A percentile compares a stretch with the other conserved stretches of the same genome.
These are phyloP conservation scores for Suncus etruscus DNA, from an alignment of 2,113 vertebrate species.

Conservation along the genomic window DNA sequence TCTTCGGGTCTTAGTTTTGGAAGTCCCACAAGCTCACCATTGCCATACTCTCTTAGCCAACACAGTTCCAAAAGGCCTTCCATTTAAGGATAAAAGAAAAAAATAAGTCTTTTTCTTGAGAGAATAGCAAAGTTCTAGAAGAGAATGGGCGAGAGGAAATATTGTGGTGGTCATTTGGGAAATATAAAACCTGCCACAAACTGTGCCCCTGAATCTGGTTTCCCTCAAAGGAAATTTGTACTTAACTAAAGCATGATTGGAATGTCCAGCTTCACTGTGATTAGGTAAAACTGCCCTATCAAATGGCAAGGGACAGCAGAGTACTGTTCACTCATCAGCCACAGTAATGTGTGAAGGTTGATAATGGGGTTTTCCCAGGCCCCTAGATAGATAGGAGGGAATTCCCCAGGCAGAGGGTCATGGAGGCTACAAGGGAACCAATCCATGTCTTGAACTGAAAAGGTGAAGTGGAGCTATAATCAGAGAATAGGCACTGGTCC, in stretches of 20 bases:
- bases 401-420: conserved; percentile 41
- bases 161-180: neutral
- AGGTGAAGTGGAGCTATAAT: neutral
- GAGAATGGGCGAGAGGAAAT: neutral
- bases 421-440: conserved; percentile 18
- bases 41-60: neutral
- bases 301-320: conserved; percentile 12
- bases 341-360: conserved; percentile 31
- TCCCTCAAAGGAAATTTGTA: conserved; percentile 63
- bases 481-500: neutral
- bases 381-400: conserved; percentile 40
- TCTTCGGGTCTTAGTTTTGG: neutral
- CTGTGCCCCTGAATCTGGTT: conserved; percentile 56
- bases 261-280: conserved; percentile 55
- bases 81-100: neutral
- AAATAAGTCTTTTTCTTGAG: neutral
- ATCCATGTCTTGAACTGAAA: conserved; percentile 5
- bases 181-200: neutral
- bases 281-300: conserved; percentile 58
- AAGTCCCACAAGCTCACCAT: neutral
- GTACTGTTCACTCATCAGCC: neutral
- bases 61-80: neutral
- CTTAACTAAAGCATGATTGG: conserved; percentile 54
- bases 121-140: neutral
- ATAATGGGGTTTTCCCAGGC: conserved; percentile 50